A percentile compares a stretch with the other conserved stretches of the same genome.
phyloP scores from a whole-genome alignment of 1,140 invertebrate species.

The Drosophila insularis region DNA sequence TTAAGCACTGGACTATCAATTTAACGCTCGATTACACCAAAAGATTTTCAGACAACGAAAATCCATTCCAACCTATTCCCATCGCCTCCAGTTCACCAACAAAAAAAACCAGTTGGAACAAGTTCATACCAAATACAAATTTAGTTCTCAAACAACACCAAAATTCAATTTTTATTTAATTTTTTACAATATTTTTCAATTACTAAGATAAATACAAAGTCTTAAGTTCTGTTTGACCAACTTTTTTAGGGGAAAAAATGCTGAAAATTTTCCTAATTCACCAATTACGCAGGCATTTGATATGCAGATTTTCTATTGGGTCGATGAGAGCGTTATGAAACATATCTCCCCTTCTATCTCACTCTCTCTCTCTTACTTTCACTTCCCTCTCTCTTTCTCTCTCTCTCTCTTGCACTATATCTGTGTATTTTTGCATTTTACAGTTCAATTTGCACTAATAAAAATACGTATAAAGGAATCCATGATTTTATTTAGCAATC shows the following conservation, averaged over 20 bases:
- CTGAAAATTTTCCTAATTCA: too few relatives aligned
- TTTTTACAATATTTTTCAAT: too few relatives aligned
- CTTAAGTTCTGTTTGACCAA: too few relatives aligned
- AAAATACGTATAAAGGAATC: constrained; percentile 30
- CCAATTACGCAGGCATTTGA: too few relatives aligned
- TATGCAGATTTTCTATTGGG: background rate
- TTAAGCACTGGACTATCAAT: constrained; percentile 15
- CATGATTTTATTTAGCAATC: constrained; percentile 38
- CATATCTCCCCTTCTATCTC: background rate
- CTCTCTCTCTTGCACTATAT: background rate
- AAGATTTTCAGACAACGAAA: background rate
- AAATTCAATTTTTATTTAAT: too few relatives aligned
- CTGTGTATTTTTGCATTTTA: constrained; percentile 12
- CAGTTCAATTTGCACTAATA: constrained; percentile 30
- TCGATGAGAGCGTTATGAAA: constrained; percentile 1
- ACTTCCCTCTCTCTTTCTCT: background rate
- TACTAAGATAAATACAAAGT: too few relatives aligned
- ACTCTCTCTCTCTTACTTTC: background rate
- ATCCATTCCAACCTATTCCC: too few relatives aligned
- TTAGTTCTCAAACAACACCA: background rate
- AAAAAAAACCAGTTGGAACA: background rate
- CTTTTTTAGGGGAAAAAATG: background rate
- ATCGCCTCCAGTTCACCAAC: too few relatives aligned
- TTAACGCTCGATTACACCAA: constrained; percentile 17
- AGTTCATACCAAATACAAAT: too few relatives aligned